phyloP scores from a whole-genome alignment of 2,888 invertebrate genomes.

The Drosophila borealis region DNA sequence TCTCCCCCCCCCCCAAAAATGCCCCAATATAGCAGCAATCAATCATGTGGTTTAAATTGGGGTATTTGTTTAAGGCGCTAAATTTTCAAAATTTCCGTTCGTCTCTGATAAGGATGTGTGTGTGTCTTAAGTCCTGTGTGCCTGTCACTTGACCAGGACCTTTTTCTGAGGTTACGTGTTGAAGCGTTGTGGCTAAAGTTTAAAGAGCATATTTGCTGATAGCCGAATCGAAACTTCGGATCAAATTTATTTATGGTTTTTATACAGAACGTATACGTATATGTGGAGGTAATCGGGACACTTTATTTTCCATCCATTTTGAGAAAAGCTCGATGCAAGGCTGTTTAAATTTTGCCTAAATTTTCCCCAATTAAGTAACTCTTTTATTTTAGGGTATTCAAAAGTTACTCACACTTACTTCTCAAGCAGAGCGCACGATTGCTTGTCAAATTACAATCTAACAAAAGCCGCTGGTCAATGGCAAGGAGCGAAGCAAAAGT shows the following conservation, averaged over 20 bases:
- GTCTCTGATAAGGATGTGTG: slow-evolving; percentile 51
- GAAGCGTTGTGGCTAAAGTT: slow-evolving; percentile 49
- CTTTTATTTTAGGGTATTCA: slow-evolving; percentile 17
- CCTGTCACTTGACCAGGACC: slow-evolving; percentile 55
- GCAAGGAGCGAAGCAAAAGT: slow-evolving; percentile 49
- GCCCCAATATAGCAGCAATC: slow-evolving; percentile 62
- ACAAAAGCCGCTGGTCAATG: slow-evolving; percentile 56
- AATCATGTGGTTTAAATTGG: slow-evolving; percentile 79
- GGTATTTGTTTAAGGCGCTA: slow-evolving; percentile 75
- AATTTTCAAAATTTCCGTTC: slow-evolving; percentile 55
- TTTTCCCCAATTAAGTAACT: not conserved
- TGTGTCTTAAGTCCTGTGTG: slow-evolving; percentile 27
- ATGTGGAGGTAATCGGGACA: too few relatives aligned
- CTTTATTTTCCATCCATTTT: too few relatives aligned
- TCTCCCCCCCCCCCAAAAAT: not conserved
- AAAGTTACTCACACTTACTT: slow-evolving; percentile 4
- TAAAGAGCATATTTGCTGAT: slow-evolving; percentile 38
- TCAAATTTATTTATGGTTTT: slow-evolving; percentile 13
- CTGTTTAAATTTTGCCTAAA: not conserved
- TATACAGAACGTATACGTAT: too few relatives aligned
- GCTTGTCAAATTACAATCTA: slow-evolving; percentile 59
- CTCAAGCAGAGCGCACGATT: slow-evolving; percentile 17
- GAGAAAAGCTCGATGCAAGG: too few relatives aligned
- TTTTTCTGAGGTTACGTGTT: slow-evolving; percentile 34
- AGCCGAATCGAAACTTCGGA: slow-evolving; percentile 30